phyloP scores from a whole-genome alignment of 2,113 vertebrate species.

The Sylvilagus bachmani region DNA sequence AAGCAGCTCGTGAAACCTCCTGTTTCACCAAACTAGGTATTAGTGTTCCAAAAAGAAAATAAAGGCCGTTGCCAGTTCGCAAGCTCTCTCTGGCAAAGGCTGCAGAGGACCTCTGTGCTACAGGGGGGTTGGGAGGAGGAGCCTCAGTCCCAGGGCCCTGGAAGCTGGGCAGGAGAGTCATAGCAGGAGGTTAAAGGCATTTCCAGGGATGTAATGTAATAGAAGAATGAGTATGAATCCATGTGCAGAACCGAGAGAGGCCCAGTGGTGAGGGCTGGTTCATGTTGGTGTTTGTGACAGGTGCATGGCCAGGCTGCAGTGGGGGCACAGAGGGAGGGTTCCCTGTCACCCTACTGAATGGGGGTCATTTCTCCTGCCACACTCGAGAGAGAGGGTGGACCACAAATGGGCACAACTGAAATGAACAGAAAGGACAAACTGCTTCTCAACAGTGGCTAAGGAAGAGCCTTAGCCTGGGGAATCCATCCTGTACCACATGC shows the following conservation, averaged over 20 bases:
- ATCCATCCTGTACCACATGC: not conserved
- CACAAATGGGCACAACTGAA: not conserved
- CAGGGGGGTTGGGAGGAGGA: not conserved
- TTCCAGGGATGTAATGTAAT: not conserved
- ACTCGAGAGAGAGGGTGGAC: not conserved
- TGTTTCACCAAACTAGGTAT: slow-evolving; percentile 8
- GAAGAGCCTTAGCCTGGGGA: not conserved
- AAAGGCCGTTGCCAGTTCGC: not conserved
- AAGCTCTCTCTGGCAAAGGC: not conserved
- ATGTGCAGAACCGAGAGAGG: not conserved
- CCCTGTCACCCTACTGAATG: rapidly evolving
- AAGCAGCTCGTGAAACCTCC: not conserved
- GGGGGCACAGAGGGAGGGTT: not conserved
- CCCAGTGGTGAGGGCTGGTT: not conserved
- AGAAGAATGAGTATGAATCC: not conserved
- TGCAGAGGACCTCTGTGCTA: not conserved
- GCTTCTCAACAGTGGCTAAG: not conserved
- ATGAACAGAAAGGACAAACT: not conserved
- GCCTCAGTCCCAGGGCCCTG: not conserved
- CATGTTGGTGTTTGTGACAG: not conserved
- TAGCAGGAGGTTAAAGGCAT: not conserved
- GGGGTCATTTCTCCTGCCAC: not conserved
- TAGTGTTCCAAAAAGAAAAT: slow-evolving; percentile 39
- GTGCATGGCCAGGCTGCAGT: not conserved
- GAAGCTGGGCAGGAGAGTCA: not conserved